phyloP scores from a whole-genome alignment of 2,797 vertebrate genomes.

The Euphonia xanthogaster region DNA sequence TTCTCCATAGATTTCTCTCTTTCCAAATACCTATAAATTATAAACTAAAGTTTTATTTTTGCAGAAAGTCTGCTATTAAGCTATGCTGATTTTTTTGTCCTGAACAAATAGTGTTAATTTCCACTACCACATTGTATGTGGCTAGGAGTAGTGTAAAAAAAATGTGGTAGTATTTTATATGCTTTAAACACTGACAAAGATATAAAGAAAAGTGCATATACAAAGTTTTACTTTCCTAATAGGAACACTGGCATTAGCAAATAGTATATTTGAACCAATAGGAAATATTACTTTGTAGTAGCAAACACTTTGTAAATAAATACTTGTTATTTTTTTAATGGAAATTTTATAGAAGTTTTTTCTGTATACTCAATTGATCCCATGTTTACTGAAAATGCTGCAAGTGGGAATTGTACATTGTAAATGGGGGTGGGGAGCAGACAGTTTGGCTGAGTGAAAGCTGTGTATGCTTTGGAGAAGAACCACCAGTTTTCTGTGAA shows the following conservation, averaged over 20 bases:
- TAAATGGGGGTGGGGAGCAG: background rate
- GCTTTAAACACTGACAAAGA: constrained; percentile 35
- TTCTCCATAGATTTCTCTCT: background rate
- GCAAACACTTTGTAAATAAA: constrained; percentile 77
- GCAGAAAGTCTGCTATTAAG: background rate
- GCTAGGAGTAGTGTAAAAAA: background rate
- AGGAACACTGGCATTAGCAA: constrained; percentile 53
- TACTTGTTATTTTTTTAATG: constrained; percentile 76
- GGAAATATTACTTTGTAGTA: constrained; percentile 73
- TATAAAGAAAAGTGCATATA: constrained; percentile 10
- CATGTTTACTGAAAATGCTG: constrained; percentile 70
- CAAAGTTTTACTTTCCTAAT: constrained; percentile 49
- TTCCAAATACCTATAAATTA: constrained; percentile 19
- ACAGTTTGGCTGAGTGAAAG: constrained; percentile 33
- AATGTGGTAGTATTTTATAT: background rate
- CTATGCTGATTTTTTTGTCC: background rate
- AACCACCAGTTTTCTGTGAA: constrained; percentile 41
- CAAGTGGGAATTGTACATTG: background rate
- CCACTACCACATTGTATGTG: background rate
- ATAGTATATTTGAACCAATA: constrained; percentile 49
- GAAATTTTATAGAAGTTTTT: constrained; percentile 79
- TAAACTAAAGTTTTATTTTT: constrained; percentile 33
- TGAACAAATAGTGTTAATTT: constrained; percentile 18
- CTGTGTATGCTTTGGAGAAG: background rate
- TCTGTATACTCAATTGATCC: constrained; percentile 68